Percentiles rank a stretch among this genome's conserved stretches.
phyloP scores from a whole-genome alignment of 1,140 invertebrate species.

The Drosophila gunungcola region DNA sequence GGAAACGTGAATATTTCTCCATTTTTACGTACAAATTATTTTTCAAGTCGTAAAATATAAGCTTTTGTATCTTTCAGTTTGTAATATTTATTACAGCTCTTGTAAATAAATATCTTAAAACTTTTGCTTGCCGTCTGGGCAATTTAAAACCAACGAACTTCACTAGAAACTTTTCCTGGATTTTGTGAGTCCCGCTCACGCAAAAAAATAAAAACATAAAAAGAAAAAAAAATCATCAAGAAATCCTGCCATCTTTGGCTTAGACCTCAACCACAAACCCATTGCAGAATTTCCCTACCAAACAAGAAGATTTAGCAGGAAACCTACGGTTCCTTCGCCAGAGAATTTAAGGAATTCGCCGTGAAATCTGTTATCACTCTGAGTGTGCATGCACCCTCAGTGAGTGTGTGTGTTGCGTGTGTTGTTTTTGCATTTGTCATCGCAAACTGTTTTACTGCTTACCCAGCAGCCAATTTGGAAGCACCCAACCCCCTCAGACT shows the following conservation, averaged over 20 bases:
- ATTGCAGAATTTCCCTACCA: conserved; percentile 1
- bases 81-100: conserved; percentile 5
- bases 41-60: no score
- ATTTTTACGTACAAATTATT: no score
- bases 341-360: conserved; percentile 58
- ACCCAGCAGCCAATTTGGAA: conserved; percentile 65
- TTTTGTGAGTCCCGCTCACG: conserved; percentile 26
- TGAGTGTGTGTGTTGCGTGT: conserved; percentile 13
- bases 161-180: conserved; percentile 28
- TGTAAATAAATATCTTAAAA: conserved; percentile 14
- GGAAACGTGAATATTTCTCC: no score
- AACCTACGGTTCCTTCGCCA: conserved; percentile 31
- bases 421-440: conserved; percentile 73
- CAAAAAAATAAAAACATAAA: neutral
- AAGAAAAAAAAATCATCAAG: conserved; percentile 24
- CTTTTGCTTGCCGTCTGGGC: conserved; percentile 5
- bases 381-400: conserved; percentile 6
- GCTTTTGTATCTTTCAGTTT: neutral
- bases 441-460: conserved; percentile 67
- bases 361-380: conserved; percentile 45
- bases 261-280: neutral
- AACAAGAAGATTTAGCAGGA: conserved; percentile 13
- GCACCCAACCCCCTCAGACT: neutral
- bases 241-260: conserved; percentile 13
- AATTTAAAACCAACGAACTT: conserved; percentile 14